These are phyloP conservation scores for Aricia agestis DNA, from an alignment of 1,140 invertebrate species.

Conservation along the genomic window DNA sequence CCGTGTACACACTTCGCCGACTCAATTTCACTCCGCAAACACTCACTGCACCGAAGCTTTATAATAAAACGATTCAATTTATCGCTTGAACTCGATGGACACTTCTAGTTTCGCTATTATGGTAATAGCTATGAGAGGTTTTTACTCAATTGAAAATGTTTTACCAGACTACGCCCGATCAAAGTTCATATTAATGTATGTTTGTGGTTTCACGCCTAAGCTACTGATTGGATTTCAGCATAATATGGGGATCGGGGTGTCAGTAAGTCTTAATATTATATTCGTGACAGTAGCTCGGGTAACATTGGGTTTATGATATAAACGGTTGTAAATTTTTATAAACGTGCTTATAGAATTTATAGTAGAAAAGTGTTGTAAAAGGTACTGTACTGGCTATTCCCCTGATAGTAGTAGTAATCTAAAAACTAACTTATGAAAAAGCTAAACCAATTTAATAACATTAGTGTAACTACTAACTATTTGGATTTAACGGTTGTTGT, in stretches of 20 bases:
- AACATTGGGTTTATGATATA: no score
- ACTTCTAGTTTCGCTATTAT: background rate
- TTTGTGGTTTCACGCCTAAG: no score
- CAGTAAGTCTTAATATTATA: no score
- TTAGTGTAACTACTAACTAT: background rate
- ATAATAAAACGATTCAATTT: slow-evolving; percentile 12
- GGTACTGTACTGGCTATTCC: no score
- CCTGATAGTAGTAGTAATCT: background rate
- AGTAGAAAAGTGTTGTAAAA: no score
- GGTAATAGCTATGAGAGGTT: background rate
- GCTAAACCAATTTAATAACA: background rate
- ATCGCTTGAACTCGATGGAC: background rate
- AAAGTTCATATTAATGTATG: no score
- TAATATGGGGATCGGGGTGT: no score
- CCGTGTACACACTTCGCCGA: slow-evolving; percentile 13
- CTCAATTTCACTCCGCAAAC: slow-evolving; percentile 16
- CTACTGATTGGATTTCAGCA: no score
- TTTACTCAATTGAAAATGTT: background rate
- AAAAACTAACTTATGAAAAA: background rate
- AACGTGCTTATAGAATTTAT: no score
- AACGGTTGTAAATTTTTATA: no score
- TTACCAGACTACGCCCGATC: background rate
- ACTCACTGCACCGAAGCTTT: slow-evolving; percentile 7
- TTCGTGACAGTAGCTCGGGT: no score
- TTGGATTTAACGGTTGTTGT: background rate